Evolutionary conservation across 2,888 invertebrate genomes (phyloP), one percentile per base, ranked within the genome.

Genomic region (Lepidochrysops patricia): DNA sequence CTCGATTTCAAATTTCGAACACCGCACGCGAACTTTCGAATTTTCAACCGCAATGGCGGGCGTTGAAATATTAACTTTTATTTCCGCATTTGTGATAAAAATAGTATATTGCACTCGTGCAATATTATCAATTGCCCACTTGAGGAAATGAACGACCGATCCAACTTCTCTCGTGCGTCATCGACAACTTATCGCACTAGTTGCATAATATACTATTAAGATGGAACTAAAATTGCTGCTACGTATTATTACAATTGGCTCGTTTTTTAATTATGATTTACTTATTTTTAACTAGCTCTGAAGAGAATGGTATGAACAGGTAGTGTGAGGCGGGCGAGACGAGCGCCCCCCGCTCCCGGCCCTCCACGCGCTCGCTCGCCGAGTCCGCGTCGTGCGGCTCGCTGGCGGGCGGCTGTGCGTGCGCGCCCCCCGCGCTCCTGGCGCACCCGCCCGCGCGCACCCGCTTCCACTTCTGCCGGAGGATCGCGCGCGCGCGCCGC

Each of bases 281-380:
- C 43, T 43, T 43, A 43, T 43, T 43, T 43, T 43, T 43, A 19
- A 19, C 23, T 19, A 43, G 43, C 43, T 43, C 43, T 43, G 43
- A 43, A 43, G 43, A 43, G 43, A 43, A 43, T 23, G n/a, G 15
- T 19, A n/a, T 49, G 60, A 64, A 25, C 65, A 71, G 82, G 82
- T 85, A 87, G 86, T 88, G 87, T 81, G 86, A 84, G 88, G 87
- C 82, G 75, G 75, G 84, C 85, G 84, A 83, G 86, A 78, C 83
- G 86, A 82, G 86, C 85, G 84, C 82, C 68, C 77, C 75, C 72
- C 79, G 81, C 78, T 80, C 79, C 73, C 80, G 77, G 75, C 80
- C 75, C 69, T 83, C 83, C 76, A 75, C 80, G 82, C 84, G 84
- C 85, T 87, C 86, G 83, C 86, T 86, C 81, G 85, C 85, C 68